phyloP scores from a whole-genome alignment of 2,888 invertebrate genomes.

The Pristionchus maxplancki region DNA sequence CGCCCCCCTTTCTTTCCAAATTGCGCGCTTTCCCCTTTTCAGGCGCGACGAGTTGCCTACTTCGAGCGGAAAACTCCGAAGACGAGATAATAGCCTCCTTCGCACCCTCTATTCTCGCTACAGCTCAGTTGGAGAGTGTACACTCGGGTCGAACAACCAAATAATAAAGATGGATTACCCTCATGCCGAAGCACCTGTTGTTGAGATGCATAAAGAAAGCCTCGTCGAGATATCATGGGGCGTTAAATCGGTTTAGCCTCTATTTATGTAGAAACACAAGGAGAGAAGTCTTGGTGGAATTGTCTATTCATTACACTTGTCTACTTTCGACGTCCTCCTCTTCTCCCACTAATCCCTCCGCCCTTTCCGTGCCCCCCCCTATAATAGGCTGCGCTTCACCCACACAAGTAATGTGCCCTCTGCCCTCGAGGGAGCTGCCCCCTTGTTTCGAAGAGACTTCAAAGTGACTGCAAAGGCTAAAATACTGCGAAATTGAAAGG shows the following conservation, averaged over 20 bases:
- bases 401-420: neutral
- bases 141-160: neutral
- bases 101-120: neutral
- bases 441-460: neutral
- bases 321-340: neutral
- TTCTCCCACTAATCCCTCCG: neutral
- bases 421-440: neutral
- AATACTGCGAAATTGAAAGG: neutral
- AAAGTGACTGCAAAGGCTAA: no score
- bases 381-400: conserved; percentile 6
- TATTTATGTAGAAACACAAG: neutral
- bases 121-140: neutral
- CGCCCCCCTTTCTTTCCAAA: neutral
- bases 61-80: neutral
- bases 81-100: conserved; percentile 9
- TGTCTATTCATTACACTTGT: neutral
- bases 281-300: neutral
- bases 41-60: conserved; percentile 28
- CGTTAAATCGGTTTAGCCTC: neutral
- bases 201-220: neutral
- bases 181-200: neutral
- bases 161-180: conserved; percentile 27
- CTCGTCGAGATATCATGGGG: neutral
- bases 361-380: neutral
- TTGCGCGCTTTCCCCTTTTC: neutral